These are phyloP conservation scores for Drosophila arizonae DNA, from an alignment of 1,140 invertebrate genomes.

Conservation along the genomic window DNA sequence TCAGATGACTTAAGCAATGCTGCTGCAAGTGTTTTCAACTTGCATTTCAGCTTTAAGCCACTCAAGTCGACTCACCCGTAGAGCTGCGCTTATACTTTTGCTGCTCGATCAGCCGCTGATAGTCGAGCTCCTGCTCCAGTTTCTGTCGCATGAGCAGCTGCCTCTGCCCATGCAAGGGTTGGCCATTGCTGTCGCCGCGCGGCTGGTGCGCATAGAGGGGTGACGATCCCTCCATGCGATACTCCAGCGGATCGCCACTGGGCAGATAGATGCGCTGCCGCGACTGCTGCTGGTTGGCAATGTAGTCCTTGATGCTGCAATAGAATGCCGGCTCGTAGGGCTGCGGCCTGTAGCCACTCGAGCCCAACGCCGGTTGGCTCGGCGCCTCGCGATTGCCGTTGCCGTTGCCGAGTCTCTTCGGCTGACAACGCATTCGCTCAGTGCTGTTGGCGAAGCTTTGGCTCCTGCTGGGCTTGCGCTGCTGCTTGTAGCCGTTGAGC, in stretches of 20 bases:
- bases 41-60: too few species aligned
- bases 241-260: neutral
- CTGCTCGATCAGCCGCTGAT: slow-evolving; percentile 18
- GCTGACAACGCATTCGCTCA: neutral
- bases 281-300: neutral
- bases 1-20: too few species aligned
- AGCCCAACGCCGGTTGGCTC: too few species aligned
- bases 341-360: neutral
- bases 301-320: neutral
- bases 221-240: neutral
- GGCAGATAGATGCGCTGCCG: neutral
- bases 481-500: slow-evolving; percentile 11
- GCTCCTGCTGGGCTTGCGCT: neutral
- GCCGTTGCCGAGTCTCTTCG: neutral
- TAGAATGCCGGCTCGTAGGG: neutral
- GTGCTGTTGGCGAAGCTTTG: neutral
- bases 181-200: neutral
- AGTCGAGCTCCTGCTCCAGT: slow-evolving; percentile 12
- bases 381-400: neutral
- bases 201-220: slow-evolving; percentile 8
- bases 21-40: too few species aligned
- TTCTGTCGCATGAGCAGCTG: slow-evolving; percentile 13
- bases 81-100: slow-evolving; percentile 17
- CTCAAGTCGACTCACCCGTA: slow-evolving; percentile 9
- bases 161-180: neutral